Evolutionary conservation across 2,113 vertebrate species (phyloP).

Genomic region (Grus americana): DNA sequence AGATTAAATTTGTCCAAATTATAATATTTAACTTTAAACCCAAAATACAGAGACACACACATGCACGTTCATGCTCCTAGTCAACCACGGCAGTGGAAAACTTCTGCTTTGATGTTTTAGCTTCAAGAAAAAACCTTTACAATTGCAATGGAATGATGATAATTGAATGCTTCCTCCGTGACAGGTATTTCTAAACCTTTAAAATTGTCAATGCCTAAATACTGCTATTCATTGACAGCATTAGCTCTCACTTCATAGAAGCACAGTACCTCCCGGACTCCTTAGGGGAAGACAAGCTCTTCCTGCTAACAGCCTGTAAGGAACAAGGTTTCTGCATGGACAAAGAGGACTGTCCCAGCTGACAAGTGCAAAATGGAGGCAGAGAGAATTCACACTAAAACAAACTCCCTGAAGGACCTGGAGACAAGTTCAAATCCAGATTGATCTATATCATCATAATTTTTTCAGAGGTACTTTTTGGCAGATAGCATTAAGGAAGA

Average conservation of each 20-base stretch:
- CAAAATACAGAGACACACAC: neutral
- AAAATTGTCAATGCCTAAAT: neutral
- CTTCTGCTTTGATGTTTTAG: neutral
- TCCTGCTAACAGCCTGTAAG: neutral
- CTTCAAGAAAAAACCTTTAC: neutral
- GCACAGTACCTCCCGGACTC: neutral
- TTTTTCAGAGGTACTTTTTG: neutral
- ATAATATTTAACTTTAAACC: neutral
- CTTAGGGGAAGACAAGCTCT: neutral
- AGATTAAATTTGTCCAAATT: neutral
- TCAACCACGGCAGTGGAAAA: neutral
- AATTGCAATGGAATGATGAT: neutral
- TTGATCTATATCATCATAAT: neutral
- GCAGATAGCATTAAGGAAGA: neutral
- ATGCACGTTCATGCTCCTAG: neutral
- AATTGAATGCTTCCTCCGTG: neutral
- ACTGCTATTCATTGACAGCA: neutral
- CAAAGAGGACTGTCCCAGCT: neutral
- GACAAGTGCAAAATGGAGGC: neutral
- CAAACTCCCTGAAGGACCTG: neutral
- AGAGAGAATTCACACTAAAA: neutral
- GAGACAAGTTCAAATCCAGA: neutral
- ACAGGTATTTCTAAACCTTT: neutral
- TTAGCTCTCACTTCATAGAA: neutral
- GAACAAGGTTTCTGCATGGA: neutral